Percentiles rank a stretch among this genome's conserved stretches.
Evolutionary conservation across 2,888 invertebrate genomes (phyloP).

Genomic region (Drosophila nigritarsus): DNA sequence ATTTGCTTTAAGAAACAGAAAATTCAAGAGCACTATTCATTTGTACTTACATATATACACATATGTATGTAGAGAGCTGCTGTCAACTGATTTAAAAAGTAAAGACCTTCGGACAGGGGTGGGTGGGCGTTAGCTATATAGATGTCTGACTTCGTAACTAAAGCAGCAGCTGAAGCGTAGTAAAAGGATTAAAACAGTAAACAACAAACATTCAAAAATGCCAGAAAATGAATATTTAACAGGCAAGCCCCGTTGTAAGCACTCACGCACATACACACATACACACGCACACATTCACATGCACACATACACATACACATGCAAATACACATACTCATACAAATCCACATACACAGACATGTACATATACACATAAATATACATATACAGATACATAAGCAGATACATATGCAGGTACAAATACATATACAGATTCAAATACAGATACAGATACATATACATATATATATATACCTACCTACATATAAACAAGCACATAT

Average conservation of each 20-base stretch:
- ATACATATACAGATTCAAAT: background rate
- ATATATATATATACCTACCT: background rate
- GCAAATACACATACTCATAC: background rate
- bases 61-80: background rate
- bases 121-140: background rate
- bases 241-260: background rate
- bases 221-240: constrained; percentile 14
- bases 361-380: background rate
- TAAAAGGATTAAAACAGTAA: constrained; percentile 25
- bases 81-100: constrained; percentile 5
- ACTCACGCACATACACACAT: background rate
- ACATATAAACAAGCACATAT: background rate
- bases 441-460: background rate
- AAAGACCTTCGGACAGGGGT: constrained; percentile 27
- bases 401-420: too few species aligned
- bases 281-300: background rate
- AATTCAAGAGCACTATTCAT: constrained; percentile 18
- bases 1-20: background rate
- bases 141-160: constrained; percentile 1
- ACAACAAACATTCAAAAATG: background rate
- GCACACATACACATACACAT: background rate
- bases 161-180: constrained; percentile 18
- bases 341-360: background rate
- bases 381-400: background rate
- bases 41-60: background rate